Conservation (phyloP, 2,797 vertebrate genomes). For the Acanthornis magna region DNA sequence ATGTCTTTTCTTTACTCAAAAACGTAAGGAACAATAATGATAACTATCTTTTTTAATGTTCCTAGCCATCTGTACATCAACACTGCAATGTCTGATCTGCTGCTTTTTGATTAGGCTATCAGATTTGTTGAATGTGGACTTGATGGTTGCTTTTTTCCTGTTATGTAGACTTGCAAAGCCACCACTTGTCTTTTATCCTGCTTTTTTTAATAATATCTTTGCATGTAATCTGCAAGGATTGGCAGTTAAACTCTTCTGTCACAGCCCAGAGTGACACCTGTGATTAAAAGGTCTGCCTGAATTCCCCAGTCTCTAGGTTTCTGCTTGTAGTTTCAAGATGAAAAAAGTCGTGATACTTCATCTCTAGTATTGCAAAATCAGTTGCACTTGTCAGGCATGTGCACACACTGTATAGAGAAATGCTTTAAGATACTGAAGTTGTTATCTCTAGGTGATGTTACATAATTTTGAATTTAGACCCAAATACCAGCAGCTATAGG, state of each 20-base stretch:
- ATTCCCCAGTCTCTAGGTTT: background rate
- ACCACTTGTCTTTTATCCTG: background rate
- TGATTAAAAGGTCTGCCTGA: slow-evolving; percentile 39
- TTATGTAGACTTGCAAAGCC: background rate
- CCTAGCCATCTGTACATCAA: background rate
- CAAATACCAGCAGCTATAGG: background rate
- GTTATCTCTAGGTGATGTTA: background rate
- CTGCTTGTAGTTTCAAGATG: background rate
- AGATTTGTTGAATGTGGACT: background rate
- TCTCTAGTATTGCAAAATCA: background rate
- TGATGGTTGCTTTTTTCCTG: background rate
- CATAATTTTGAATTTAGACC: background rate
- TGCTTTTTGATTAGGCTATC: slow-evolving; percentile 30
- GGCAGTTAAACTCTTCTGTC: background rate
- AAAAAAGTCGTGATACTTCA: background rate
- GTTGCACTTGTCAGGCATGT: background rate
- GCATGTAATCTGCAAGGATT: background rate
- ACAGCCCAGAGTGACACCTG: background rate
- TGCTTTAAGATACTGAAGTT: background rate
- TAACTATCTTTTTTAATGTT: slow-evolving; percentile 25
- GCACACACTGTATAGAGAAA: background rate
- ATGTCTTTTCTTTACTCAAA: slow-evolving; percentile 23
- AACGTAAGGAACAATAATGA: slow-evolving; percentile 2
- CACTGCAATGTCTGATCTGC: background rate
- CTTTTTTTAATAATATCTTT: background rate